A percentile compares a stretch with the other conserved stretches of the same genome.
Conservation (phyloP, 2,888 invertebrate genomes). For the Drosophila hamatofila region DNA sequence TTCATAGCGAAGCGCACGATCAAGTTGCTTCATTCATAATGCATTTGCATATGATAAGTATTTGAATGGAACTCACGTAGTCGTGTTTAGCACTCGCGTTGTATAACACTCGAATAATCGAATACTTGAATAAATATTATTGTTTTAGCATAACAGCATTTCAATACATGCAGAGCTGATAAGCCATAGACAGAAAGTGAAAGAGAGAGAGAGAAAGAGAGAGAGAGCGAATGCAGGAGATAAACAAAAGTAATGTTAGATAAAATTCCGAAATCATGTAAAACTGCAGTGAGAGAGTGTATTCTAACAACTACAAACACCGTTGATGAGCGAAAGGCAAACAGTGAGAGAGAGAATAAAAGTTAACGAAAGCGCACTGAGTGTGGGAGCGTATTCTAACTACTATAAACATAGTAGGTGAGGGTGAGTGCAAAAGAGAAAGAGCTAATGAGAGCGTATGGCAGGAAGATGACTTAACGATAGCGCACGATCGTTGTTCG, state of each 20-base stretch:
- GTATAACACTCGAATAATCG: slow-evolving; percentile 4
- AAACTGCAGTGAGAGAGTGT: background rate
- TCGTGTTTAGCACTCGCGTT: slow-evolving; percentile 36
- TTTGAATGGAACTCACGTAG: slow-evolving; percentile 57
- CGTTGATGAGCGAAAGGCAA: no score
- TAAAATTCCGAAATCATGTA: slow-evolving; percentile 6
- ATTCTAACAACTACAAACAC: background rate
- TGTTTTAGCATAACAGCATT: slow-evolving; percentile 1
- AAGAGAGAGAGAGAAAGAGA: slow-evolving; percentile 2
- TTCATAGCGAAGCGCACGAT: slow-evolving; percentile 32
- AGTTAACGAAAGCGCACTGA: background rate
- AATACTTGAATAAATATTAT: slow-evolving; percentile 8
- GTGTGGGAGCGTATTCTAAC: background rate
- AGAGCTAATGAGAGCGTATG: slow-evolving; percentile 2
- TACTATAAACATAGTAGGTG: background rate
- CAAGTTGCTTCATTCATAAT: slow-evolving; percentile 14
- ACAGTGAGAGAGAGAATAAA: background rate
- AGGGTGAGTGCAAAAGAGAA: background rate
- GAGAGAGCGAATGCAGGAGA: slow-evolving; percentile 2
- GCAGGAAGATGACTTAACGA: slow-evolving; percentile 14
- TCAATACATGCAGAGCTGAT: slow-evolving; percentile 6
- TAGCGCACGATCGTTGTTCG: slow-evolving; percentile 54
- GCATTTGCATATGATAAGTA: slow-evolving; percentile 24
- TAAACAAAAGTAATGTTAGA: background rate
- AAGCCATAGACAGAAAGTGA: background rate